Percentiles rank a stretch among this genome's conserved stretches.
Evolutionary conservation across 1,140 invertebrate genomes (phyloP).

Genomic region (Diuraphis noxia): DNA sequence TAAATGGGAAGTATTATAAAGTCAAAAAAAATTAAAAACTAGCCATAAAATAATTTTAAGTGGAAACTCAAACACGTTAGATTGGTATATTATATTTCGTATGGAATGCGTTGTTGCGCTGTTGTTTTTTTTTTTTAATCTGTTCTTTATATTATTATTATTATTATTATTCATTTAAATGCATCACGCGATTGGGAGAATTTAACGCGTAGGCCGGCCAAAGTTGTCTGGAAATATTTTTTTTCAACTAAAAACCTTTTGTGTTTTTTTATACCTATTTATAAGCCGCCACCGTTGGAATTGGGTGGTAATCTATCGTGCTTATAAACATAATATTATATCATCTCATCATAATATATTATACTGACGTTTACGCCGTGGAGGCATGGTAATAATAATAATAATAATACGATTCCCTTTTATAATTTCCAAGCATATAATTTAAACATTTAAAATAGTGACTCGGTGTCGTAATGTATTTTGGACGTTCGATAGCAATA

Average conservation of each 20-base stretch:
- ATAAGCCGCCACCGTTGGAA: neutral
- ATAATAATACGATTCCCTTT: neutral
- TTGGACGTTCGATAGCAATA: neutral
- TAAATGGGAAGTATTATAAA: no score
- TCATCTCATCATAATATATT: neutral
- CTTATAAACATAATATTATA: neutral
- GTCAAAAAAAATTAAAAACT: neutral
- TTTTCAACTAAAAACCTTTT: neutral
- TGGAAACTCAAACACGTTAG: no score
- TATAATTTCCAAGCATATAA: neutral
- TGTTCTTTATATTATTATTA: neutral
- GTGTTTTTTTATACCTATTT: neutral
- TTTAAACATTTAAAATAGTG: neutral
- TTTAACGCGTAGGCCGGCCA: neutral
- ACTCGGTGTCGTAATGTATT: neutral
- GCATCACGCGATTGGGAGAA: neutral
- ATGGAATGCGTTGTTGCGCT: neutral
- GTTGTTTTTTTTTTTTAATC: neutral
- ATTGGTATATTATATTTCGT: no score
- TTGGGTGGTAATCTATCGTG: neutral
- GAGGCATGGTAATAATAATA: no score
- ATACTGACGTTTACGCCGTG: neutral
- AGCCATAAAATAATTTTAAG: neutral
- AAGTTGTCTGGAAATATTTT: neutral
- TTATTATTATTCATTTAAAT: neutral